Evolutionary conservation across 1,140 invertebrate species (phyloP), one percentile per base, ranked within the genome.

Genomic region (Heterodera schachtii): DNA sequence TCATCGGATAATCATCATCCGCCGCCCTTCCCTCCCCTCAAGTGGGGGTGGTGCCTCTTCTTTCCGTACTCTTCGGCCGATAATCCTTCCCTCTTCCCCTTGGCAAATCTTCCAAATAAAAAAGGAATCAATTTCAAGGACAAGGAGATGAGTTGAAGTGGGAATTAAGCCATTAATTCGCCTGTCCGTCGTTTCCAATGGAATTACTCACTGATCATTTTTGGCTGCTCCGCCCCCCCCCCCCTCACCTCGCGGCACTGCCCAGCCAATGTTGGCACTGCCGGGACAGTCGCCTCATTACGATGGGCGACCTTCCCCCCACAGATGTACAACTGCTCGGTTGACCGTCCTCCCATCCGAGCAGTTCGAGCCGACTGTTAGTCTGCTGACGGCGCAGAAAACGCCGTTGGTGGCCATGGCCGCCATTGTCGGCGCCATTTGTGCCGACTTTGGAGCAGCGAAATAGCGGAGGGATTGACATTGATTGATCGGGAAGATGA

Each of bases 221-320:
- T n/a, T 64, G 57, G 57, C 13, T 64, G 6, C 49, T 8, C 6
- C 11, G 47, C 47, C 47, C 4, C 9, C 47, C 2, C 49, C 49
- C 49, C 57, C 16, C 57, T 64, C 57, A 64, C 57, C 57, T 64
- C 16, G 13, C 57, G 57, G 57, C 70, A 64, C 64, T 3, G 70
- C 31, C 70, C 13, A 78, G 64, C 77, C 77, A 78, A 52, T 78
- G 77, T 46, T 78, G 77, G 77, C 77, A 78, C 21, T 78, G 47
- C 41, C 77, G 66, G 47, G 64, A 69, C 66, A 78, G 43, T 11
- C 77, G 52, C 31, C 77, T n/a, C 77, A 78, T 78, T 46, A 70
- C 77, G 31, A 78, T 43, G n/a, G 77, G 77, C 21, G 77, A 78
- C 3, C 19, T 66, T 64, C 31, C 70, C 43, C 64, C 47, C 47